Base-by-base conservation (phyloP, 2,113 vertebrate genomes). In the Bufo gargarizans region DNA sequence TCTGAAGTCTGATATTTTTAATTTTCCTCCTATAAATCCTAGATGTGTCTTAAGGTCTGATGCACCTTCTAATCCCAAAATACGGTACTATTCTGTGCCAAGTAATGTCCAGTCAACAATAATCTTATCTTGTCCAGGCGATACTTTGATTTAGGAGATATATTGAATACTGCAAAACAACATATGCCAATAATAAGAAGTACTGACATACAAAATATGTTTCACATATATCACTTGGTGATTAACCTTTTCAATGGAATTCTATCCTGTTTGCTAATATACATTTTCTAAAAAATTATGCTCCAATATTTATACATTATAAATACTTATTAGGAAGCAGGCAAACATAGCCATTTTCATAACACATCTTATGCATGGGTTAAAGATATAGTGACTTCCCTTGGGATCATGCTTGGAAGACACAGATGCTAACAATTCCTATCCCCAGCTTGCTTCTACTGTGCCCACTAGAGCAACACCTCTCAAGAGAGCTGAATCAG, bases 401-500 rank as follows among this genome's bases (percentile, higher is more conserved):
- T 20, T 43, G 80, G 81, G 87, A 83, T 33, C 80, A 77, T 22
- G 61, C 56, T 43, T 49, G 67, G 81, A 83, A 84, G 69, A 77
- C 86, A 83, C 87, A 88, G 87, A 88, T 88, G 87, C 71, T 83
- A 74, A 88, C 80, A 88, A 65, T 83, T 88, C 16, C 80, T 33
- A 65, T 83, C 72, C 69, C 87, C 81, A 16, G 80, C 71, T 55
- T 77, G 87, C 71, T 56, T 76, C 47, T 56, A n/a, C 71, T 84
- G 58, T 55, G 80, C 74, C 80, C 83, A 83, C 80, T 83, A 84
- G 87, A 88, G 87, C 87, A 77, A 83, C 56, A 83, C 81, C 65
- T 88, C 87, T 84, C 81, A 53, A 9, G 87, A 88, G 80, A 84
- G 87, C 87, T 88, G 80, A 83, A 77, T 88, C 87, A 88, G 87